These are phyloP conservation scores for Athripsodes cinereus DNA, from an alignment of 2,888 invertebrate species.

Conservation along the genomic window DNA sequence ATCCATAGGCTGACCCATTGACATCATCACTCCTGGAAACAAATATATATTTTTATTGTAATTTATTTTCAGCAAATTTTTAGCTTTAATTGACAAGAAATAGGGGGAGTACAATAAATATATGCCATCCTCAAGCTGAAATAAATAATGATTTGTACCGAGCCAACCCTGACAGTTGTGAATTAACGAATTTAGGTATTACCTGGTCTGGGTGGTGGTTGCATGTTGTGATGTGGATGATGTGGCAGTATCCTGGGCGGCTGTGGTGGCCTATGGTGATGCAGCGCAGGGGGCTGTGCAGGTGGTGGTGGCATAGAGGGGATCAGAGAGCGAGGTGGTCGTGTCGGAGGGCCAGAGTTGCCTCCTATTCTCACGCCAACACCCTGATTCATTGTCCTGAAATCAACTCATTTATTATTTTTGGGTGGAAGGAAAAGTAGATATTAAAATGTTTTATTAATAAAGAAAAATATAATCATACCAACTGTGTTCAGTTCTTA, in stretches of 20 bases:
- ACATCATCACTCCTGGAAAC: conserved; percentile 17
- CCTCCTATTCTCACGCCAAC: conserved; percentile 37
- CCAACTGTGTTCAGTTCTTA: too few species aligned
- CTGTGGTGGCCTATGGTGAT: conserved; percentile 8
- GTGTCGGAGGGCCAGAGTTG: background rate
- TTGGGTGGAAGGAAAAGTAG: too few species aligned
- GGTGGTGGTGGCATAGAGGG: background rate
- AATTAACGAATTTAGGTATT: background rate
- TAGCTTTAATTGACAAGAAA: too few species aligned
- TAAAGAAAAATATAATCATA: too few species aligned
- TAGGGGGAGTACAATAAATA: too few species aligned
- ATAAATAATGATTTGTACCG: too few species aligned
- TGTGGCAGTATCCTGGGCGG: conserved; percentile 11
- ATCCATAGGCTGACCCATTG: conserved; percentile 29
- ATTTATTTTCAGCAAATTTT: too few species aligned
- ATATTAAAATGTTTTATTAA: too few species aligned
- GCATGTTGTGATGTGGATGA: conserved; percentile 8
- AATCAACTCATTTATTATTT: too few species aligned
- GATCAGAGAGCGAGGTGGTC: conserved; percentile 7
- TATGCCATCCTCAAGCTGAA: too few species aligned
- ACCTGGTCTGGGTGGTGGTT: conserved; percentile 12
- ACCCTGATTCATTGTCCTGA: conserved; percentile 33
- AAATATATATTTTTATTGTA: too few species aligned
- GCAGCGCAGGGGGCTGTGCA: conserved; percentile 4
- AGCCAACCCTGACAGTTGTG: too few species aligned